phyloP scores from a whole-genome alignment of 2,888 invertebrate genomes.

The Siphonodentalium dalli region DNA sequence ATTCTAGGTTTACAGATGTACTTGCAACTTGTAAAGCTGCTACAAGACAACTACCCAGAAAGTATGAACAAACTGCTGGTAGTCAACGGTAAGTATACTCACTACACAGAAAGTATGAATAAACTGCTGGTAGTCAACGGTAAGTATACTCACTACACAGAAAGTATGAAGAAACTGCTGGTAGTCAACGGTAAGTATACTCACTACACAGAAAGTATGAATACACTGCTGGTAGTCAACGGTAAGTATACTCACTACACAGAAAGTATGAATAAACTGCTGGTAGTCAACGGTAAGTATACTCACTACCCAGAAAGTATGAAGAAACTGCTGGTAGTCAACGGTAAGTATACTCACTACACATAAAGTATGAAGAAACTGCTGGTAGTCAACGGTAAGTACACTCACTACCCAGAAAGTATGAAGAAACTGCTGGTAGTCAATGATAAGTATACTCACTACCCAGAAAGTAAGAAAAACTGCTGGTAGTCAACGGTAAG shows the following conservation, averaged over 20 bases:
- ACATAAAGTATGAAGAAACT: slow-evolving; percentile 86
- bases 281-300: slow-evolving; percentile 84
- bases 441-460: slow-evolving; percentile 79
- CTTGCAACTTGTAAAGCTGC: slow-evolving; percentile 81
- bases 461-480: too few relatives aligned
- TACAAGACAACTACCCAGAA: slow-evolving; percentile 93
- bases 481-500: too few relatives aligned
- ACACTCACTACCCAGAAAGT: slow-evolving; percentile 91
- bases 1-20: slow-evolving; percentile 79
- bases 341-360: slow-evolving; percentile 78
- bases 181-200: slow-evolving; percentile 82
- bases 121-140: slow-evolving; percentile 91
- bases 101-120: slow-evolving; percentile 91
- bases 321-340: slow-evolving; percentile 84
- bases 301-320: slow-evolving; percentile 91
- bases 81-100: slow-evolving; percentile 80
- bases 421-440: slow-evolving; percentile 85
- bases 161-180: slow-evolving; percentile 84
- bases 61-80: slow-evolving; percentile 85
- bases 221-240: slow-evolving; percentile 85
- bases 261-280: slow-evolving; percentile 87
- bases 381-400: slow-evolving; percentile 91
- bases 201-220: slow-evolving; percentile 90
- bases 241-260: slow-evolving; percentile 86
- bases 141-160: slow-evolving; percentile 81